Base-by-base conservation (phyloP, 2,888 invertebrate genomes). In the Petrolisthes manimaculis region DNA sequence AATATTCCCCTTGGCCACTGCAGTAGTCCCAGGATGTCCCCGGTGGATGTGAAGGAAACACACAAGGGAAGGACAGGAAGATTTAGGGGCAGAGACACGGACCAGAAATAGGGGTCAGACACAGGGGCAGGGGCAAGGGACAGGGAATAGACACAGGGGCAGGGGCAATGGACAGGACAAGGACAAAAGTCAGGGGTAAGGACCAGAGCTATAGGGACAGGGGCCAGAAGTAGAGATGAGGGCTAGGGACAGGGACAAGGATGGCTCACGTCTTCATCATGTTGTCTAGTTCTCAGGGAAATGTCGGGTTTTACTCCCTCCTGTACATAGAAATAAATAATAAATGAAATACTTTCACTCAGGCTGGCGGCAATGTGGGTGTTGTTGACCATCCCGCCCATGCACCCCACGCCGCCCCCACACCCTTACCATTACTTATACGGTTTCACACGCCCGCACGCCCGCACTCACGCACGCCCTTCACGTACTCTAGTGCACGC, bases 231-330 rank as follows among this genome's bases (percentile, higher is more conserved):
- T 18, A n/a, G 61, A 55, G 14, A 24, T 9, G 3, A 61, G 24
- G 79, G n/a, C 54, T 4, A 21, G 79, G 69, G 78, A 53, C 37
- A 37, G 37, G 84, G 84, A 81, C 84, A 61, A 75, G 84, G 84
- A 61, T 61, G 67, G 69, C 84, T 75, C 88, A 88, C 88, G 84
- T 84, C 84, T 84, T 81, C 69, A 84, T 81, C 84, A 88, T 37
- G 88, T 88, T 88, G 84, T 88, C 88, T 37, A 88, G 88, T 88
- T 88, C 88, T 88, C 88, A 88, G 88, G 88, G 88, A 88, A 84
- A 81, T 84, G 81, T 84, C 84, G 88, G 88, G 84, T 81, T 88
- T 84, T 80, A 88, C 75, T 84, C 88, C 88, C 81, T 84, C 88
- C 84, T 84, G 84, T 84, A 84, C 61, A 84, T 87, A 87, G 14